Percentiles rank a stretch among this genome's conserved stretches.
Evolutionary conservation across 1,140 invertebrate species (phyloP).

Genomic region (Drosophila pectinifera): DNA sequence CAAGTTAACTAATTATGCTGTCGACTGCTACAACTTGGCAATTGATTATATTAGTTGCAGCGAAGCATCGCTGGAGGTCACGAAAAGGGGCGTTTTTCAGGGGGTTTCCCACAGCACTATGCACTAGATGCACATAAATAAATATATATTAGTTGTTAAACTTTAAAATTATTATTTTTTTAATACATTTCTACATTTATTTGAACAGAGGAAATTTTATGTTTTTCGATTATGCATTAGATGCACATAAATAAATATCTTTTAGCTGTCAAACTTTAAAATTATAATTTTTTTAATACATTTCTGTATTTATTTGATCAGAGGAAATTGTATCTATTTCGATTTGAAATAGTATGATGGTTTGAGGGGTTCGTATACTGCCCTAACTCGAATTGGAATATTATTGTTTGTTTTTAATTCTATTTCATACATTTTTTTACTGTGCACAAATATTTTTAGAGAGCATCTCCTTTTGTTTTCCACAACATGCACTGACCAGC

Average conservation of each 20-base stretch:
- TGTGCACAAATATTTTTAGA: background rate
- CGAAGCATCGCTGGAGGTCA: constrained; percentile 23
- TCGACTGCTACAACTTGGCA: constrained; percentile 29
- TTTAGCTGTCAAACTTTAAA: too few relatives aligned
- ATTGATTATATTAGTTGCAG: constrained; percentile 44
- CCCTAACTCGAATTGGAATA: too few relatives aligned
- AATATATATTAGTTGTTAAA: background rate
- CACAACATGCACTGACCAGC: constrained; percentile 22
- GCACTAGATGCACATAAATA: background rate
- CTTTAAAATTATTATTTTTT: too few relatives aligned
- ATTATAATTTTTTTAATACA: too few relatives aligned
- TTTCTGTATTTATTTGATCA: too few relatives aligned
- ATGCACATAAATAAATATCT: background rate
- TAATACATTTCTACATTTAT: too few relatives aligned
- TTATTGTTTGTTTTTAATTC: background rate
- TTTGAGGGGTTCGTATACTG: too few relatives aligned
- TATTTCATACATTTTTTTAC: background rate
- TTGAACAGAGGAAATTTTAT: too few relatives aligned
- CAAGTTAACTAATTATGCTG: constrained; percentile 47
- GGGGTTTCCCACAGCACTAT: background rate
- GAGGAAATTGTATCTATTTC: too few relatives aligned
- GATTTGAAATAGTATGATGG: too few relatives aligned
- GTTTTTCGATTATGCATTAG: background rate
- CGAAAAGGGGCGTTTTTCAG: background rate
- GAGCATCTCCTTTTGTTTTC: constrained; percentile 1